Evolutionary conservation across 2,797 vertebrate genomes (phyloP).

Genomic region (Eulemur mongoz): DNA sequence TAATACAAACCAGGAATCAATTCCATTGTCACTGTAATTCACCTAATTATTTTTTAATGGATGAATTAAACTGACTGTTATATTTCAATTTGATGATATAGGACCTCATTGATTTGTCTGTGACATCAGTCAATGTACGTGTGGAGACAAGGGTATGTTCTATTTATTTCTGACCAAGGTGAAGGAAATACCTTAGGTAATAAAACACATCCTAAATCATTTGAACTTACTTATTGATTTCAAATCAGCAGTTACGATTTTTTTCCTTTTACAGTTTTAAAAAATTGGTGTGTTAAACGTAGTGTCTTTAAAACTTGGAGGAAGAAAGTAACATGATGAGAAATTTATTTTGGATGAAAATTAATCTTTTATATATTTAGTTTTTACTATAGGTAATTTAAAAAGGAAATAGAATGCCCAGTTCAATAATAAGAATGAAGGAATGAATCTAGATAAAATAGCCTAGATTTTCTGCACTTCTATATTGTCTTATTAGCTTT

Average conservation of each 20-base stretch:
- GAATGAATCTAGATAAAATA: background rate
- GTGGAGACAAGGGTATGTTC: background rate
- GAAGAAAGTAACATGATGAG: background rate
- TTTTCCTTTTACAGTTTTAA: background rate
- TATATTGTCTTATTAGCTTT: background rate
- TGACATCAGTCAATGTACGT: fast-evolving
- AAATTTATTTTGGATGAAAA: constrained; percentile 23
- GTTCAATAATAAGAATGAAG: background rate
- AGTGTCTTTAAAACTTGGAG: background rate
- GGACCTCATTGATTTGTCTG: background rate
- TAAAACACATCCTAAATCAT: background rate
- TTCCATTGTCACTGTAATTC: background rate
- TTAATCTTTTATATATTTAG: background rate
- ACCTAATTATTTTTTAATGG: constrained; percentile 36
- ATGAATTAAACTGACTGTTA: background rate
- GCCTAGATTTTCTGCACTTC: background rate
- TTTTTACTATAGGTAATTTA: background rate
- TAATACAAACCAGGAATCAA: background rate
- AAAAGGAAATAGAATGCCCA: background rate
- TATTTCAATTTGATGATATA: background rate
- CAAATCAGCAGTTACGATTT: background rate
- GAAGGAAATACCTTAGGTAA: background rate
- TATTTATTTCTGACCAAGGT: background rate
- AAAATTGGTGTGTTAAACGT: background rate
- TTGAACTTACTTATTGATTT: background rate